Base-by-base conservation (phyloP, 1,140 invertebrate species). In the Zaprionus capensis region DNA sequence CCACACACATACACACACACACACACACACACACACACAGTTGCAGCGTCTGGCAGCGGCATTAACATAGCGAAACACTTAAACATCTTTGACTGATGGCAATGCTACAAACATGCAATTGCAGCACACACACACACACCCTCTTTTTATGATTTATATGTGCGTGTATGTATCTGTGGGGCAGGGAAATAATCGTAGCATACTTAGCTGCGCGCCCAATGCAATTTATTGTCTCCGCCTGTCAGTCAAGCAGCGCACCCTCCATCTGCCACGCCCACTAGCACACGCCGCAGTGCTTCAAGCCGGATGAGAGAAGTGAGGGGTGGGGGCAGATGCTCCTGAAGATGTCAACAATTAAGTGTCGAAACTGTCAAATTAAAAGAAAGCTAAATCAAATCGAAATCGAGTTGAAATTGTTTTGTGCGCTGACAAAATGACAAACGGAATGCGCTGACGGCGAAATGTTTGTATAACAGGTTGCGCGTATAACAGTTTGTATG, bases 31-130 rank as follows among this genome's bases (percentile, higher is more conserved):
- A 69, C 17, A 63, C 5, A 57, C 51, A 62, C 14, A 66, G 22
- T 34, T 65, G 49, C 38, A 66, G 20, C 22, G 66, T 22, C 26
- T 46, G 56, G 41, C 63, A 49, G 26, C 73, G 69, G 76, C 80
- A 85, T 85, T 85, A 85, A 87, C 82, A 86, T 86, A 74, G 77
- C 82, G 76, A 83, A 80, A 83, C 84, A 86, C 80, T 86, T 88
- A 87, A 86, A 72, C 83, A 77, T 78, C 77, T 87, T 87, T 86
- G 83, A 86, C 84, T 81, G 80, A 86, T 84, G 81, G 81, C 81
- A 56, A 76, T 86, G 80, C 38, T 26, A 24, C 22, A 66, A 68
- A 66, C 76, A 82, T 76, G 82, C 82, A 86, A 51, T 76, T 82
- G 24, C 65, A 66, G 71, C 26, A 62, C 20, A 66, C 15, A 22